Evolutionary conservation across 2,888 invertebrate species (phyloP).

Genomic region (Nephrotoma appendiculata): DNA sequence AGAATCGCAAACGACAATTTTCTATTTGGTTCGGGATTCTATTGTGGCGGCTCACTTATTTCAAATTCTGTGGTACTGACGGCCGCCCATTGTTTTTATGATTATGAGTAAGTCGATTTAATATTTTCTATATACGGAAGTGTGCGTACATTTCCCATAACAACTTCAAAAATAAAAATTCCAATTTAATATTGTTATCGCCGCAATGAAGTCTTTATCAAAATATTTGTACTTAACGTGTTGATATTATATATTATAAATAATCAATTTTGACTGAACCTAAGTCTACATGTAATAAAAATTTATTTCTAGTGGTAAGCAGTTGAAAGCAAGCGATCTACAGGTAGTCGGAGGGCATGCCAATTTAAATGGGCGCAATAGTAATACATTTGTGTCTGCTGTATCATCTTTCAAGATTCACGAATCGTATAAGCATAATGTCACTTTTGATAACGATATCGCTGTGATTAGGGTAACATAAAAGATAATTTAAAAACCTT

Average conservation of each 20-base stretch:
- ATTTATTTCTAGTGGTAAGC: background rate
- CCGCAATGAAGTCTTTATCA: background rate
- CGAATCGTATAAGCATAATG: background rate
- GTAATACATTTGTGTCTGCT: background rate
- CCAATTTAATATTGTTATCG: too few relatives aligned
- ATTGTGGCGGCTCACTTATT: background rate
- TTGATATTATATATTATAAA: background rate
- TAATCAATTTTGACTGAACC: background rate
- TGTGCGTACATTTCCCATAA: too few relatives aligned
- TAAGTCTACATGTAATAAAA: background rate
- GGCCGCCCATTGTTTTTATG: background rate
- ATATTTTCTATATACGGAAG: background rate
- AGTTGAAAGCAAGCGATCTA: background rate
- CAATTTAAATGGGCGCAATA: background rate
- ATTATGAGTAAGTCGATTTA: background rate
- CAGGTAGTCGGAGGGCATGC: background rate
- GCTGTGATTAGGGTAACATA: background rate
- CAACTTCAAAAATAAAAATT: too few relatives aligned
- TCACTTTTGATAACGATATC: background rate
- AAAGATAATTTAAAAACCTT: too few relatives aligned
- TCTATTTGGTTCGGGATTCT: background rate
- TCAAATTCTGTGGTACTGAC: background rate
- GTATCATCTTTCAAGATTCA: background rate
- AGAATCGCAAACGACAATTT: accelerated
- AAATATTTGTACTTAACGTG: background rate